Evolutionary conservation across 2,797 vertebrate species (phyloP).

Genomic region (Chrysocyon brachyurus): DNA sequence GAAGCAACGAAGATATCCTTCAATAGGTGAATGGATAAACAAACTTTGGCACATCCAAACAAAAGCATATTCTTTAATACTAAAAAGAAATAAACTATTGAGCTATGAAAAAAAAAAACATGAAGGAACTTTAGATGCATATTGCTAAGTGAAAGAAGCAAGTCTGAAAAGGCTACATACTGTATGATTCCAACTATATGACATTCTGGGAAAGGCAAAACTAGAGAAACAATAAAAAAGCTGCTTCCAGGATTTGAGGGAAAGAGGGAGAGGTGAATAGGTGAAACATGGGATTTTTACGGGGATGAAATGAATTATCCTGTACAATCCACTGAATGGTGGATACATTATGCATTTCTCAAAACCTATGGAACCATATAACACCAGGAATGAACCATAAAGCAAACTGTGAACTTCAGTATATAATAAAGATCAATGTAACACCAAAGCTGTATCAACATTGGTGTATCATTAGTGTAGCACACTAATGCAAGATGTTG

Average conservation of each 20-base stretch:
- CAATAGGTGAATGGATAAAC: not conserved
- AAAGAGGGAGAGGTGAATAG: not conserved
- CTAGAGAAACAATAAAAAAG: not conserved
- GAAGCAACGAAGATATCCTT: not conserved
- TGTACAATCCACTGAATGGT: not conserved
- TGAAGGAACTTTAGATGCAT: not conserved
- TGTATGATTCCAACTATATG: not conserved
- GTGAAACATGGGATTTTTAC: not conserved
- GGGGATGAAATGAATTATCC: not conserved
- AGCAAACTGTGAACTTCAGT: not conserved
- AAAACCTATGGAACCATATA: not conserved
- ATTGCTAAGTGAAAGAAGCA: not conserved
- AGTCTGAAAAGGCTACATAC: not conserved
- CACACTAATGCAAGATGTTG: not conserved
- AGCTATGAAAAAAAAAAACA: not conserved
- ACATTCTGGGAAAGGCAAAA: not conserved
- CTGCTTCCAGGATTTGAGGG: not conserved
- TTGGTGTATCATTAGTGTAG: not conserved
- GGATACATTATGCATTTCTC: not conserved
- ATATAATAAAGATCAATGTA: not conserved
- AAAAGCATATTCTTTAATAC: not conserved
- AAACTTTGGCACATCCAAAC: not conserved
- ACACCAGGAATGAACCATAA: not conserved
- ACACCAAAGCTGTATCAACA: not conserved
- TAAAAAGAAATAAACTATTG: not conserved